Conservation (phyloP, 1,140 invertebrate species). For the Coelopa frigida region DNA sequence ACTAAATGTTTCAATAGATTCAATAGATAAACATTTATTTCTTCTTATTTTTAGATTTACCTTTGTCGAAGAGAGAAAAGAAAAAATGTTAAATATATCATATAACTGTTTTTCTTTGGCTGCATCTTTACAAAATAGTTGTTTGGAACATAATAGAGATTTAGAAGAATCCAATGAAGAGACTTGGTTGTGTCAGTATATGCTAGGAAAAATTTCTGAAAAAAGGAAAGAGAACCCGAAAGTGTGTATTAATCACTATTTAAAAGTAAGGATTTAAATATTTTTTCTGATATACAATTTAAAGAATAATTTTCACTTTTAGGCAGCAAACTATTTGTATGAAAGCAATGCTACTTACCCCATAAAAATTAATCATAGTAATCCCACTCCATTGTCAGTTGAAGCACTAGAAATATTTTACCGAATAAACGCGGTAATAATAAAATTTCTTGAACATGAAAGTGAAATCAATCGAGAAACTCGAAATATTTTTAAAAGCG, state of each 20-base stretch:
- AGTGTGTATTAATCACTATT: constrained; percentile 72
- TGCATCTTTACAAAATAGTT: constrained; percentile 12
- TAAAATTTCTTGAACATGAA: constrained; percentile 76
- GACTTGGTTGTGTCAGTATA: constrained; percentile 23
- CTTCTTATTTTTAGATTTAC: constrained; percentile 2
- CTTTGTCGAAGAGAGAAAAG: constrained; percentile 2
- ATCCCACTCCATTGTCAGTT: constrained; percentile 74
- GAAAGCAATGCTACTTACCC: constrained; percentile 80
- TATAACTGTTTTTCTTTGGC: constrained; percentile 17
- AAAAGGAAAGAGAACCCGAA: constrained; percentile 66
- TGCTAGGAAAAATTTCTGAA: constrained; percentile 67
- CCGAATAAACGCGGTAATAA: constrained; percentile 72
- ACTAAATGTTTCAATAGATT: not conserved
- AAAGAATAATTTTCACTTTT: constrained; percentile 19
- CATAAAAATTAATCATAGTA: constrained; percentile 74
- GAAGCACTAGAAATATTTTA: constrained; percentile 84
- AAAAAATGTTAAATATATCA: constrained; percentile 13
- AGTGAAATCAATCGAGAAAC: constrained; percentile 31
- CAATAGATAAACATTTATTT: not conserved
- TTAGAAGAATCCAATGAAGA: constrained; percentile 19
- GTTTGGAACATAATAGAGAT: constrained; percentile 6
- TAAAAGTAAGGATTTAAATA: constrained; percentile 46
- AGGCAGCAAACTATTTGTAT: constrained; percentile 65
- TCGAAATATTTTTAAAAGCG: constrained; percentile 45
- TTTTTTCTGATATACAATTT: not conserved